Base-by-base conservation (phyloP, 2,888 invertebrate genomes). In the Rapana venosa region DNA sequence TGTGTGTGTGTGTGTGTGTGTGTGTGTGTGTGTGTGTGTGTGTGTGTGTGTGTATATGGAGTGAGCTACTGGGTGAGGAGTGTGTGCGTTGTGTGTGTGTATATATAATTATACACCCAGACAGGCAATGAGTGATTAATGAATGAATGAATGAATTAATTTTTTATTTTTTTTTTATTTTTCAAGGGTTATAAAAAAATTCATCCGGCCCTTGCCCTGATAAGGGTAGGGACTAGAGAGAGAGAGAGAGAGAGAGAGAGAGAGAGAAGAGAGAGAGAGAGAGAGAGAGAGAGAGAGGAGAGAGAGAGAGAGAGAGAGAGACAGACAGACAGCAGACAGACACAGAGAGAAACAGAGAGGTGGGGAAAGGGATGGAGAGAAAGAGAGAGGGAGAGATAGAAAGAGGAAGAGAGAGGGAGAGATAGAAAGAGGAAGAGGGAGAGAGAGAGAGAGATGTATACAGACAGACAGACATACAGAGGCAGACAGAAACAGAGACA, bases 1-100 rank as follows among this genome's bases (percentile, higher is more conserved):
- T 30, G 74, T 13, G 74, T 74, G 74, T n/a, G 74, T 74, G n/a
- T 74, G 74, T 74, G 74, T 74, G 74, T 74, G 74, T 74, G 74
- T 74, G 74, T 74, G 74, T 74, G 74, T 74, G 74, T 74, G 74
- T 74, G 74, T 74, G 74, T 74, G 74, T 66, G 66, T 66, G 66
- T 66, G 66, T 66, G 66, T 66, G 4, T 66, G 66, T 66, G 66
- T 66, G 66, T 66, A 13, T 26, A 26, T 74, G 4, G n/a, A n/a
- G n/a, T n/a, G n/a, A n/a, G n/a, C n/a, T n/a, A n/a, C n/a, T n/a
- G n/a, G n/a, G n/a, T n/a, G n/a, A n/a, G n/a, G n/a, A n/a, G 81
- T 22, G 81, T 11, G 81, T n/a, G 81, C 5, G 81, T 36, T 6
- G 79, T 15, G 35, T 32, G 35, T 8, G 4, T 30, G 35, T 17